These are phyloP conservation scores for Setophaga coronata DNA, from an alignment of 2,113 vertebrate species.

Conservation along the genomic window DNA sequence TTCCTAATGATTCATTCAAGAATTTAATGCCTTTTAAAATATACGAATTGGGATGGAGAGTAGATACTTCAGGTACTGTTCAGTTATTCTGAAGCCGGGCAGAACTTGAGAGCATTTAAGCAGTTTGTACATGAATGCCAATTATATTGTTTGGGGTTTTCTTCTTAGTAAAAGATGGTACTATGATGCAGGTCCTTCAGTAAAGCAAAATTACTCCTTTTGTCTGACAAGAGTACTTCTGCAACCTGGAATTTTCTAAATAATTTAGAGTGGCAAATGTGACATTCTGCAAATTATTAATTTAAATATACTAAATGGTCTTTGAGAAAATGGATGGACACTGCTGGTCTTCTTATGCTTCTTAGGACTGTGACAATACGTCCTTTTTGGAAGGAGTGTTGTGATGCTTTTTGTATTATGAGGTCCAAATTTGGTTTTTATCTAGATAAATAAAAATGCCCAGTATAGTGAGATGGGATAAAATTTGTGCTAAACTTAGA, in stretches of 20 bases:
- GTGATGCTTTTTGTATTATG: background rate
- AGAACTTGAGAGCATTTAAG: constrained; percentile 51
- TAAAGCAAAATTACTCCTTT: background rate
- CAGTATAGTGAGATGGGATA: background rate
- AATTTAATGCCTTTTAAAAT: constrained; percentile 71
- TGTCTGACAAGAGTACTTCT: background rate
- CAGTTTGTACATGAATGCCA: constrained; percentile 30
- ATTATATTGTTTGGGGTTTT: constrained; percentile 40
- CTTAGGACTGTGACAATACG: accelerated
- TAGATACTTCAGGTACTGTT: constrained; percentile 56
- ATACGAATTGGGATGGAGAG: constrained; percentile 59
- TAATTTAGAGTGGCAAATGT: background rate
- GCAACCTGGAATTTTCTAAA: constrained; percentile 11
- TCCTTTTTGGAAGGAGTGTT: background rate
- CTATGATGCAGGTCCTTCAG: constrained; percentile 7
- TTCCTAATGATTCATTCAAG: constrained; percentile 74
- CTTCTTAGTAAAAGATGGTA: background rate
- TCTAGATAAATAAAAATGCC: background rate
- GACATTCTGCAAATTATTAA: background rate
- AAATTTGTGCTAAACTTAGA: background rate
- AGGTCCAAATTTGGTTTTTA: background rate
- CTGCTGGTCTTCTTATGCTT: background rate
- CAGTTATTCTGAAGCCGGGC: constrained; percentile 53
- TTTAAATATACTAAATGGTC: background rate
- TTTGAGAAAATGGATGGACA: background rate